These are phyloP conservation scores for Pristionchus mayeri DNA, from an alignment of 2,888 invertebrate species.

Conservation along the genomic window DNA sequence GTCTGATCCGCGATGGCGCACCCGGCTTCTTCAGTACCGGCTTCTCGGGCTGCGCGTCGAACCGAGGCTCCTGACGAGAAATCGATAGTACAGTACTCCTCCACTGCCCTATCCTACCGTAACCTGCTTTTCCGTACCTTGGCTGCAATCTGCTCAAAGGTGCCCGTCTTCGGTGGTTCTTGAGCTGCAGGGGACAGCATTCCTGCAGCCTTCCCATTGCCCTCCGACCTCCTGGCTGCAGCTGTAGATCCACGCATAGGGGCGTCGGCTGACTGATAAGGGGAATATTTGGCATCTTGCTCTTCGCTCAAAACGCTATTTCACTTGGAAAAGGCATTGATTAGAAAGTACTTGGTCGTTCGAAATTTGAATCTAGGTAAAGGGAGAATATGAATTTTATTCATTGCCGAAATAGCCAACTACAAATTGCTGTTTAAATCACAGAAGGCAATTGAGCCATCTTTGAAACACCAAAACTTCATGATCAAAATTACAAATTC, in stretches of 20 bases:
- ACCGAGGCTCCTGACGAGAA: slow-evolving; percentile 76
- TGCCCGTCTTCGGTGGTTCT: slow-evolving; percentile 14
- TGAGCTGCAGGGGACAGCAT: slow-evolving; percentile 1
- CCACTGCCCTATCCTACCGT: not conserved
- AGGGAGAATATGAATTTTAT: no score
- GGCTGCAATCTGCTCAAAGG: slow-evolving; percentile 14
- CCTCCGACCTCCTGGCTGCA: slow-evolving; percentile 33
- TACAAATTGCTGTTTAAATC: no score
- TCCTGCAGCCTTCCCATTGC: not conserved
- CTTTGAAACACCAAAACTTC: no score
- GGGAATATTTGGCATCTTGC: no score
- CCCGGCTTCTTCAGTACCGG: slow-evolving; percentile 76
- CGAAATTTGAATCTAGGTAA: no score
- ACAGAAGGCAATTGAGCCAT: no score
- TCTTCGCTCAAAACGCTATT: no score
- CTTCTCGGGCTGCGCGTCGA: slow-evolving; percentile 77
- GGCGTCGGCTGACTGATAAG: not conserved
- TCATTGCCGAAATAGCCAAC: no score
- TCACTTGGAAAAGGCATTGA: no score
- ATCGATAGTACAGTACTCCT: not conserved
- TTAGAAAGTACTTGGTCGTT: no score
- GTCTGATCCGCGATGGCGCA: slow-evolving; percentile 63
- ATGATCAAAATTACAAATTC: no score
- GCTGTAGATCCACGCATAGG: slow-evolving; percentile 41
- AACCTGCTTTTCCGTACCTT: slow-evolving; percentile 21